Base-by-base conservation (phyloP, 1,140 invertebrate genomes). In the Lordiphosa clarofinis region DNA sequence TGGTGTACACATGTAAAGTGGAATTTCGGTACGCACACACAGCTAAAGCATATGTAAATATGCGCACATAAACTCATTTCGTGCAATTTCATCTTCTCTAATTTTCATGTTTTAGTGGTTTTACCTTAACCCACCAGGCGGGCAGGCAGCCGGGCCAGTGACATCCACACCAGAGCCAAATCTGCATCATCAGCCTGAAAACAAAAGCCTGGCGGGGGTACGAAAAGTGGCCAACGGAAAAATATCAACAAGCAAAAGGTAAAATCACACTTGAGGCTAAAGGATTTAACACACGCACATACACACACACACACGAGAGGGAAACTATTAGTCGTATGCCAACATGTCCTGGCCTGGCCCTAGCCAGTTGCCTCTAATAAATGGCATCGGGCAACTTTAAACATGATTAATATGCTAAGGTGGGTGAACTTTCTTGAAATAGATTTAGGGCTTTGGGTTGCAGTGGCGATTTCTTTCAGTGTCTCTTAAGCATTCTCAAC, bases 81-180 rank as follows among this genome's bases (percentile, higher is more conserved):
- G 61, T 71, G 73, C 66, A 76, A 76, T 76, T 76, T 76, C 73
- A 76, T 73, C 73, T 71, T 76, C 63, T 67, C 66, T 76, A 76
- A 76, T 76, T 76, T 76, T 76, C 73, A 76, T 71, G 73, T 76
- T 76, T 31, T 56, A 64, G 56, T 65, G 71, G 64, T 62, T 68
- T 67, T 59, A 35, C 40, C 28, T 31, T 31, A 31, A 31, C 28
- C 28, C 28, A 31, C 6, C 28, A 31, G 28, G 19, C 19, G 3
- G 19, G 10, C 33, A 47, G 44, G 48, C 28, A 33, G 31, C 55
- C 28, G 39, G 33, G 59, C 58, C 31, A 19, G 2, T 21, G 5
- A 24, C 58, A 28, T 54, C 61, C 61, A 64, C 24, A 28, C 4
- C 24, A 5, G 5, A 28, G 24, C 24, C 28, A 31, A 31, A 31